phyloP scores from a whole-genome alignment of 2,113 vertebrate species.

The Phrynosoma blainvillii region DNA sequence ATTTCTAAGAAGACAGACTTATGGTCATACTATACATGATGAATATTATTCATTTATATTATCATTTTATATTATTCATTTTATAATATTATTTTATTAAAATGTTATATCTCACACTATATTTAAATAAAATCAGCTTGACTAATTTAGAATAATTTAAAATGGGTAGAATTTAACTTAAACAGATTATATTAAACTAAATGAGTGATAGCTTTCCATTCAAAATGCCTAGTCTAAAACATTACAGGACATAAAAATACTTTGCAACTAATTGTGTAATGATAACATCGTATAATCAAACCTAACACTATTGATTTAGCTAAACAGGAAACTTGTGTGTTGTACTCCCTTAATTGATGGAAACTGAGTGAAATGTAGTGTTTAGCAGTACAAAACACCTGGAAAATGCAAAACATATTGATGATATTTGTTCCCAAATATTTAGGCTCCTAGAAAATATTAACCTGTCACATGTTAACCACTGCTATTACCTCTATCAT shows the following conservation, averaged over 20 bases:
- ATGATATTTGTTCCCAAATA: conserved; percentile 13
- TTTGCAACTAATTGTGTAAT: background rate
- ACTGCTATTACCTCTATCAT: background rate
- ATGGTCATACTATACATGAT: background rate
- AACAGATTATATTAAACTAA: background rate
- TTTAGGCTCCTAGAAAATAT: background rate
- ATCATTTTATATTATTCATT: too few relatives aligned
- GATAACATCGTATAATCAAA: background rate
- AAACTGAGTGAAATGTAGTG: conserved; percentile 14
- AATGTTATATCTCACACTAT: too few relatives aligned
- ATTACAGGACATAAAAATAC: background rate
- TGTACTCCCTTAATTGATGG: background rate
- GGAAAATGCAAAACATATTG: background rate
- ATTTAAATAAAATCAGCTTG: too few relatives aligned
- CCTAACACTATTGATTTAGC: background rate
- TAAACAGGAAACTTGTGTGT: background rate
- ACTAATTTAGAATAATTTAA: too few relatives aligned
- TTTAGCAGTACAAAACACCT: background rate
- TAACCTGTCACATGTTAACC: background rate
- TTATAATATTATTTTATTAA: too few relatives aligned
- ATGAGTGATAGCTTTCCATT: background rate
- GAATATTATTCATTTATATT: background rate
- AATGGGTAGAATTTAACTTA: too few relatives aligned
- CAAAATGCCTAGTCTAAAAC: background rate
- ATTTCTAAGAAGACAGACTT: background rate